Conservation (phyloP, 2,888 invertebrate genomes). For the Xanthostigma xanthostigma region DNA sequence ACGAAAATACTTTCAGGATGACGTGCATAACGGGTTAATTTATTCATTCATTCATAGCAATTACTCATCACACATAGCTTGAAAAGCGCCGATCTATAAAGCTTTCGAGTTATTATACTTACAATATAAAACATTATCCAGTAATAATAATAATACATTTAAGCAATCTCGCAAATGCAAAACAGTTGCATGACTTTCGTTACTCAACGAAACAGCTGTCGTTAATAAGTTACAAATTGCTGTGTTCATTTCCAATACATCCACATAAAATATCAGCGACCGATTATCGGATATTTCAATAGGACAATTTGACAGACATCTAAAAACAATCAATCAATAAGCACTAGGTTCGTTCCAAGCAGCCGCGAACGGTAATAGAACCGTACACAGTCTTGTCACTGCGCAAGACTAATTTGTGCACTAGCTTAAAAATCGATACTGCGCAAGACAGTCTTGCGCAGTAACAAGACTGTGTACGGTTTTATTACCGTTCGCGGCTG, state of each 20-base stretch:
- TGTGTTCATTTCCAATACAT: conserved; percentile 34
- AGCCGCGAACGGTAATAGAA: too few relatives aligned
- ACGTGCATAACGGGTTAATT: too few relatives aligned
- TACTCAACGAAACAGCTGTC: conserved; percentile 26
- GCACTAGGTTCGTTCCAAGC: too few relatives aligned
- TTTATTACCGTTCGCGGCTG: too few relatives aligned
- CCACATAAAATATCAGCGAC: conserved; percentile 28
- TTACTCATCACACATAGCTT: conserved; percentile 4
- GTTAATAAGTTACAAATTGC: conserved; percentile 30
- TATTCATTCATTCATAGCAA: too few relatives aligned
- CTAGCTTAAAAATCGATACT: too few relatives aligned
- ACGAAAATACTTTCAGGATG: too few relatives aligned
- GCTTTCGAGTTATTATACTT: conserved; percentile 18
- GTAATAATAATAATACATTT: conserved; percentile 26
- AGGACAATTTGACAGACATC: conserved; percentile 27
- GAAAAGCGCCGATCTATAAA: conserved; percentile 13
- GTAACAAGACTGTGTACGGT: too few relatives aligned
- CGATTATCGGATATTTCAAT: conserved; percentile 23
- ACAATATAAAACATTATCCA: conserved; percentile 31
- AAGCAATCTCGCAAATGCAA: conserved; percentile 33
- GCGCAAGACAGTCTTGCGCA: too few relatives aligned
- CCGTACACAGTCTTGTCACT: too few relatives aligned
- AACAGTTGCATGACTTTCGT: conserved; percentile 26
- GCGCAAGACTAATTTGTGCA: too few relatives aligned
- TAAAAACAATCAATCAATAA: conserved; percentile 17